A percentile compares a stretch with the other conserved stretches of the same genome.
phyloP scores from a whole-genome alignment of 2,888 invertebrate genomes.

The Gordius sp. region DNA sequence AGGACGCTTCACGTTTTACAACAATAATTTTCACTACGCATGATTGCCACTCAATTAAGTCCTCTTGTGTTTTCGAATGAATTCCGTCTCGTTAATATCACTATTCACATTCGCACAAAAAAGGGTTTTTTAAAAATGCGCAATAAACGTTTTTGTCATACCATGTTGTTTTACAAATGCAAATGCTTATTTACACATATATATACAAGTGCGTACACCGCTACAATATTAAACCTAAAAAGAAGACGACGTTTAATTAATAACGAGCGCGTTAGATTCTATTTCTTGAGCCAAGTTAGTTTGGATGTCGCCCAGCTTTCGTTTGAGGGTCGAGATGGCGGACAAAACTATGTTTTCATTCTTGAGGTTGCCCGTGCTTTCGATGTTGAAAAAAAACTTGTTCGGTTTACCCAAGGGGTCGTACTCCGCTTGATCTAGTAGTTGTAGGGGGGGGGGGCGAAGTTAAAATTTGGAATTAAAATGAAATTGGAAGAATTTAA shows the following conservation, averaged over 20 bases:
- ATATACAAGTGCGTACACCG: too few relatives aligned
- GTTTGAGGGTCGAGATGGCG: constrained; percentile 70
- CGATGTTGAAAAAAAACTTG: constrained; percentile 85
- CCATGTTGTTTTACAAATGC: too few relatives aligned
- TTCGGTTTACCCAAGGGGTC: constrained; percentile 81
- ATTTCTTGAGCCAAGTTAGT: constrained; percentile 33
- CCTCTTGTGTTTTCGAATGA: too few relatives aligned
- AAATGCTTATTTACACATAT: too few relatives aligned
- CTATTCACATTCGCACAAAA: too few relatives aligned
- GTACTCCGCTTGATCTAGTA: constrained; percentile 56
- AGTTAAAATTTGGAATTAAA: neutral
- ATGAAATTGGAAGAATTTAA: constrained; percentile 16
- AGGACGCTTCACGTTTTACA: too few relatives aligned
- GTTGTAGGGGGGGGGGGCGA: constrained; percentile 12
- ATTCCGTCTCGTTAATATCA: too few relatives aligned
- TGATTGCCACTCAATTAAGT: too few relatives aligned
- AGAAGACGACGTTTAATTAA: constrained; percentile 18
- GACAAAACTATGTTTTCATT: constrained; percentile 87
- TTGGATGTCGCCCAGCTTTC: constrained; percentile 76
- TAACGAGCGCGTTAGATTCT: constrained; percentile 22
- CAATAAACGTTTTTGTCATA: too few relatives aligned
- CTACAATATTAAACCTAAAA: too few relatives aligned
- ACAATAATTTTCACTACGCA: too few relatives aligned
- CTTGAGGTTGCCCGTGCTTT: constrained; percentile 67
- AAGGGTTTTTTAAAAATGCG: too few relatives aligned